Base-by-base conservation (phyloP, 2,888 invertebrate genomes). In the Amorpha juglandis region DNA sequence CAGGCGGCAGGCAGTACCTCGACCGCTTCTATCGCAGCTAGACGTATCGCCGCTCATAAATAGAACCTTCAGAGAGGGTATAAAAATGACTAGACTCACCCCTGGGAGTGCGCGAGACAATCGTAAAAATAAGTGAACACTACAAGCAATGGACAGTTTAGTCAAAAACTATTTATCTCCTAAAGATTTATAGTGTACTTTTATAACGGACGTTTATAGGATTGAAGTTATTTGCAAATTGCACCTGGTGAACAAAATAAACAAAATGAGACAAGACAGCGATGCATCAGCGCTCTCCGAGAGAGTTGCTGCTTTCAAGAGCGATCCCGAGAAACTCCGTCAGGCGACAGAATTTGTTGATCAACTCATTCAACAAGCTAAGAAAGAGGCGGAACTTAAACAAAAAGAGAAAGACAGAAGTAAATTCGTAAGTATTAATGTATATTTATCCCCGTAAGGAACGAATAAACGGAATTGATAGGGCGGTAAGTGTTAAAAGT, bases 271-370 rank as follows among this genome's bases (percentile, higher is more conserved):
- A 70, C 88, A 91, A 70, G 88, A 89, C 72, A 86, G 82, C 67
- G 91, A 92, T 71, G 82, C 83, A 51, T 79, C 86, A 51, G 83
- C 84, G 35, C 78, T 95, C 69, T 89, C 93, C 70, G 89, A 90
- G 69, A 90, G 94, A 77, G 93, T 95, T 77, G 91, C 92, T 58
- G 92, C 93, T 70, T 95, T 95, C 82, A 95, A 94, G 84, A 92
- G 91, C 73, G 95, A 95, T 78, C 94, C 95, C 51, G 94, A 94
- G 69, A 94, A 94, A 84, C 93, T 95, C 82, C 92, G 94, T 69
- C 89, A 93, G 69, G 92, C 95, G 63, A 89, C 91, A 69, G 94
- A 94, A 74, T 95, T 95, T 86, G 94, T 95, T 72, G 95, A 95
- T 77, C 94, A 94, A 82, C 92, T 95, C 68, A 92, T 95, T 80